Percentiles rank a stretch among this genome's conserved stretches.
phyloP scores from a whole-genome alignment of 2,888 invertebrate species.

The Drosophila pseudotalamancana region DNA sequence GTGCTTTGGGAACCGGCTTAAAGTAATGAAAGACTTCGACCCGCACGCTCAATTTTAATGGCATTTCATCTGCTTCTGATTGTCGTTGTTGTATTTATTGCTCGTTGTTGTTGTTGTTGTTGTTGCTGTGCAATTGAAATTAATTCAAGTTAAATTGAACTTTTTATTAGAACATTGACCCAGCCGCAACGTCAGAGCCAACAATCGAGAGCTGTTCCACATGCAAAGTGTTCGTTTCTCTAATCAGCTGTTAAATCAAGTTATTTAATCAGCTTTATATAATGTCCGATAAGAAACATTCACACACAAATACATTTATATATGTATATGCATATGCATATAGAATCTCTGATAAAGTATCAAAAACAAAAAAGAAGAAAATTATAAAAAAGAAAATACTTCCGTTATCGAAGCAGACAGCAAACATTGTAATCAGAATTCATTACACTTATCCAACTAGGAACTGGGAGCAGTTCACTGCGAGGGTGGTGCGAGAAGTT shows the following conservation, averaged over 20 bases:
- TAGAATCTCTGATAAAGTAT: slow-evolving; percentile 9
- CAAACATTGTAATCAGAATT: slow-evolving; percentile 56
- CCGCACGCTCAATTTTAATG: slow-evolving; percentile 42
- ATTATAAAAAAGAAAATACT: slow-evolving; percentile 30
- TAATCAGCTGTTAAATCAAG: slow-evolving; percentile 66
- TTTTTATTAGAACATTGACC: slow-evolving; percentile 77
- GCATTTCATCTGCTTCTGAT: not conserved
- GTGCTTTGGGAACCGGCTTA: slow-evolving; percentile 52
- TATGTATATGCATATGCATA: not conserved
- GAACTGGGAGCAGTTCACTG: slow-evolving; percentile 1
- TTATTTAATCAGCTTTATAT: slow-evolving; percentile 73
- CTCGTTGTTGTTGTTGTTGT: slow-evolving; percentile 16
- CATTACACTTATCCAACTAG: slow-evolving; percentile 44
- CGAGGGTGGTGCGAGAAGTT: slow-evolving; percentile 21
- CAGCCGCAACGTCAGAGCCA: slow-evolving; percentile 25
- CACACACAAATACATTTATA: not conserved
- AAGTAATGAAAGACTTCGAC: slow-evolving; percentile 46
- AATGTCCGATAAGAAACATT: slow-evolving; percentile 34
- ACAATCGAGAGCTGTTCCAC: not conserved
- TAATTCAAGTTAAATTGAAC: slow-evolving; percentile 77
- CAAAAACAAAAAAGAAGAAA: slow-evolving; percentile 16
- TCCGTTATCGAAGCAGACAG: slow-evolving; percentile 54
- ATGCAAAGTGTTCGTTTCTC: slow-evolving; percentile 17
- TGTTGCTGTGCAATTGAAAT: slow-evolving; percentile 71
- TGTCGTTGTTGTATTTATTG: slow-evolving; percentile 4